These are phyloP conservation scores for Campopleginae sp. DNA, from an alignment of 2,888 invertebrate genomes.

Conservation along the genomic window DNA sequence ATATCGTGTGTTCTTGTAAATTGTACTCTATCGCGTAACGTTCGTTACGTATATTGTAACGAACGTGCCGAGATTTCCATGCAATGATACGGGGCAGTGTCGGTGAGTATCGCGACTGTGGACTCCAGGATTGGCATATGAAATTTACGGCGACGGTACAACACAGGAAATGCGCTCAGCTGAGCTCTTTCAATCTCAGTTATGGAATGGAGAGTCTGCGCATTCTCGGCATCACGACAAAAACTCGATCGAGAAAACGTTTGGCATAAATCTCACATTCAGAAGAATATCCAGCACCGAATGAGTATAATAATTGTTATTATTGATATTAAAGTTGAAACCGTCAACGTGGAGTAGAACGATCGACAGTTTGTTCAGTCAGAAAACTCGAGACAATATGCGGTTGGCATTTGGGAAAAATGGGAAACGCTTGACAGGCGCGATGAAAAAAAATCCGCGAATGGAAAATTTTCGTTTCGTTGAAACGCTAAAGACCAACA, in stretches of 20 bases:
- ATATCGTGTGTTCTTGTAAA: constrained; percentile 13
- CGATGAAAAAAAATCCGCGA: constrained; percentile 76
- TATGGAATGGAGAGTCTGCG: constrained; percentile 34
- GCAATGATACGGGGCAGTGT: constrained; percentile 33
- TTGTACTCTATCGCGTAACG: constrained; percentile 25
- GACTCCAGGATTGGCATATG: constrained; percentile 77
- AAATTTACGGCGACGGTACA: constrained; percentile 78
- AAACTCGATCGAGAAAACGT: neutral
- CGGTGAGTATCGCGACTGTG: constrained; percentile 60
- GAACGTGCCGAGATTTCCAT: constrained; percentile 22
- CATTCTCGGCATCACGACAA: constrained; percentile 13
- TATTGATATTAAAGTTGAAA: neutral
- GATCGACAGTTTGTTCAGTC: neutral
- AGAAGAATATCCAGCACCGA: neutral
- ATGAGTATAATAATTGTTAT: neutral
- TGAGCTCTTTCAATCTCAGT: constrained; percentile 58
- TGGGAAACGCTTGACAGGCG: constrained; percentile 54
- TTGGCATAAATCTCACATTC: neutral
- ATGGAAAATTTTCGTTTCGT: constrained; percentile 71
- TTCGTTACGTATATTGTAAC: constrained; percentile 41
- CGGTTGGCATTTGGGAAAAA: constrained; percentile 12
- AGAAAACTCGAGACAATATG: neutral
- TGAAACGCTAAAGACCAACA: constrained; percentile 75
- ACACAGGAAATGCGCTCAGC: constrained; percentile 74
- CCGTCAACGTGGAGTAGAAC: neutral